Conservation (phyloP, 2,113 vertebrate species). For the Hippocampus barbouri region DNA sequence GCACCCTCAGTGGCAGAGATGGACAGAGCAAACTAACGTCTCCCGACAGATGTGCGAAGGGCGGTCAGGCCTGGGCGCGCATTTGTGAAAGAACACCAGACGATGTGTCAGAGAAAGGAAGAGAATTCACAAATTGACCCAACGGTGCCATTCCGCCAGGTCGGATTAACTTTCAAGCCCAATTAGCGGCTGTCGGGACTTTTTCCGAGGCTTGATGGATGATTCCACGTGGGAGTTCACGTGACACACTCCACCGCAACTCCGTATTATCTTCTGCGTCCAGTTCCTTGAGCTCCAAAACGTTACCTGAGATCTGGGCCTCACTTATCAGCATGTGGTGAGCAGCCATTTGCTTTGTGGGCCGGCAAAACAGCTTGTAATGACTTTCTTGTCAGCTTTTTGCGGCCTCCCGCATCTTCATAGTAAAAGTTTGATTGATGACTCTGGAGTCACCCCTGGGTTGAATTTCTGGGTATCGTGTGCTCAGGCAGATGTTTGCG, state of each 20-base stretch:
- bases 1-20: conserved; percentile 28
- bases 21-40: conserved; percentile 63
- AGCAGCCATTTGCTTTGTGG: conserved; percentile 30
- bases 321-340: conserved; percentile 33
- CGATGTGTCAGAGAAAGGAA: conserved; percentile 23
- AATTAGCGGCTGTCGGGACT: conserved; percentile 58
- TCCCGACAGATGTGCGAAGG: conserved; percentile 68
- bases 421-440: conserved; percentile 60
- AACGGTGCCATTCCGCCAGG: conserved; percentile 7
- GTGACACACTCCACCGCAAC: conserved; percentile 48
- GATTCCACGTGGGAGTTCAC: conserved; percentile 70
- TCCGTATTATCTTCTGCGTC: conserved; percentile 26
- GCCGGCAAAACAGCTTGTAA: conserved; percentile 27
- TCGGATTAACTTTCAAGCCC: conserved; percentile 28
- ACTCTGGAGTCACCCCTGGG: conserved; percentile 24
- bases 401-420: conserved; percentile 43
- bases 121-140: conserved; percentile 5
- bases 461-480: conserved; percentile 11
- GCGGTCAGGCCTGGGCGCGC: conserved; percentile 10
- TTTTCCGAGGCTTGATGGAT: conserved; percentile 63
- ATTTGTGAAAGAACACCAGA: conserved; percentile 6
- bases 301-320: conserved; percentile 34
- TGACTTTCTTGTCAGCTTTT: conserved; percentile 25
- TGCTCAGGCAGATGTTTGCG: neutral
- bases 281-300: conserved; percentile 10